These are phyloP conservation scores for Thumatha senex DNA, from an alignment of 2,888 invertebrate species.

Conservation along the genomic window DNA sequence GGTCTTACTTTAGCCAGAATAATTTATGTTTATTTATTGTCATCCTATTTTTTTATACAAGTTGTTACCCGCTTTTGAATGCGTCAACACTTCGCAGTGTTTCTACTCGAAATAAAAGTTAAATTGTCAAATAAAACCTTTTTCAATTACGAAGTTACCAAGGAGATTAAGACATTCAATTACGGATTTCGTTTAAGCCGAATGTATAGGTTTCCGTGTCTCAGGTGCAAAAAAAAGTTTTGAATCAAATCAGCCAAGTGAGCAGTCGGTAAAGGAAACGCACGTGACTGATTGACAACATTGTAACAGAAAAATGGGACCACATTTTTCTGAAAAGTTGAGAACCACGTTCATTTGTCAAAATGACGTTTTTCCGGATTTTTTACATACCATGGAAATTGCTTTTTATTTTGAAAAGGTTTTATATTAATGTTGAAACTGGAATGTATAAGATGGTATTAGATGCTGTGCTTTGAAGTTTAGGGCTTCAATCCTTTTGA, in stretches of 20 bases:
- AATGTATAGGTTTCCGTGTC: conserved; percentile 37
- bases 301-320: conserved; percentile 60
- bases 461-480: too few relatives aligned
- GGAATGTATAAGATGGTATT: background rate
- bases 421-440: background rate
- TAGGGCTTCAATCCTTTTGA: background rate
- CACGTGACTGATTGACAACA: conserved; percentile 78
- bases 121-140: conserved; percentile 8
- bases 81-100: too few relatives aligned
- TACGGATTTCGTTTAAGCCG: conserved; percentile 18
- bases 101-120: background rate
- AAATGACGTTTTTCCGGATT: conserved; percentile 25
- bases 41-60: too few relatives aligned
- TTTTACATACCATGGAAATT: conserved; percentile 11
- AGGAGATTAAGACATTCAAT: conserved; percentile 24
- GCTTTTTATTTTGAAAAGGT: conserved; percentile 14
- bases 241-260: conserved; percentile 76
- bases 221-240: conserved; percentile 75
- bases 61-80: too few relatives aligned
- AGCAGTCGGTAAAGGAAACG: conserved; percentile 59
- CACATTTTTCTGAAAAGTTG: conserved; percentile 56
- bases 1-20: too few relatives aligned
- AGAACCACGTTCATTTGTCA: conserved; percentile 57
- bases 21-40: too few relatives aligned
- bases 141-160: conserved; percentile 29